Conservation (phyloP, 2,797 vertebrate genomes). For the Poeciliopsis presidionis region DNA sequence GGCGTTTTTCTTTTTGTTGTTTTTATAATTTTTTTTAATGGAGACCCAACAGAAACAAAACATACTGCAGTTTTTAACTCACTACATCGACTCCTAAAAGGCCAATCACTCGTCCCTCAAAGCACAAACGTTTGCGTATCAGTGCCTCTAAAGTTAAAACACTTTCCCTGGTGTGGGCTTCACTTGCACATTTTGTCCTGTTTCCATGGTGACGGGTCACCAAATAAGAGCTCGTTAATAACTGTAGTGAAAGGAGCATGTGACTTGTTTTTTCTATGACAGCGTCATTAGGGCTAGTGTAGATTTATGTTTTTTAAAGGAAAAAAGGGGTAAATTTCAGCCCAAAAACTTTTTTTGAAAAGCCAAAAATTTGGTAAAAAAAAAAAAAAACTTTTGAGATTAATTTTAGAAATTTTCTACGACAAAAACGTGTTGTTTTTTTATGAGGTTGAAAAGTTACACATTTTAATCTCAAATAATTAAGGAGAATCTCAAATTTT, state of each 20-base stretch:
- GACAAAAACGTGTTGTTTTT: too few relatives aligned
- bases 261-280: background rate
- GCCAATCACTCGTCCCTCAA: constrained; percentile 55
- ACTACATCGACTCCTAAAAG: constrained; percentile 5
- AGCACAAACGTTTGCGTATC: constrained; percentile 71
- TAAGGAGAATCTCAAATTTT: too few relatives aligned
- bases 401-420: too few relatives aligned
- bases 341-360: too few relatives aligned
- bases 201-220: constrained; percentile 6
- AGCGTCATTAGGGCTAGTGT: too few relatives aligned
- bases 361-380: too few relatives aligned
- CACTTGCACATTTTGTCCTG: background rate
- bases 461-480: too few relatives aligned
- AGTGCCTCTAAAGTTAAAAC: constrained; percentile 59
- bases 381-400: too few relatives aligned
- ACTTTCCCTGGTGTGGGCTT: constrained; percentile 17
- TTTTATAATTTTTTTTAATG: background rate
- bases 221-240: constrained; percentile 25
- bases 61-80: constrained; percentile 36
- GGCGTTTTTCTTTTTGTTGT: constrained; percentile 40
- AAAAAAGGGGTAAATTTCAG: too few relatives aligned
- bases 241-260: background rate
- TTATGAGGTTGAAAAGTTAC: too few relatives aligned
- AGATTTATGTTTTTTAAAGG: too few relatives aligned
- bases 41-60: constrained; percentile 35